These are phyloP conservation scores for Myrmecobius fasciatus DNA, from an alignment of 2,113 vertebrate genomes.

Conservation along the genomic window DNA sequence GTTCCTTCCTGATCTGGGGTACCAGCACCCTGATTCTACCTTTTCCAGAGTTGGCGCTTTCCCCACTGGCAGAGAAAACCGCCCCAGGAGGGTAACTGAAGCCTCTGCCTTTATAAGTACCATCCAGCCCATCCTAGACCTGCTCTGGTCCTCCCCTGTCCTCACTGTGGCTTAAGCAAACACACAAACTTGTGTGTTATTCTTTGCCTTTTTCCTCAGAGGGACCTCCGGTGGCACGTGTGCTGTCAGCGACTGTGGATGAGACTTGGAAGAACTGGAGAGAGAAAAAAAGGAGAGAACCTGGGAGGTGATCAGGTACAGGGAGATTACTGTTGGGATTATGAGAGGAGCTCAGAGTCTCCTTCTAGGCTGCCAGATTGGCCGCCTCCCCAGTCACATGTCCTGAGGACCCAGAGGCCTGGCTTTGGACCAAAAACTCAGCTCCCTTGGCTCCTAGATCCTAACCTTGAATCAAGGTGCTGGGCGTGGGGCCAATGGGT, in stretches of 20 bases:
- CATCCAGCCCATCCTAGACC: too few relatives aligned
- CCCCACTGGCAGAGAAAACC: too few relatives aligned
- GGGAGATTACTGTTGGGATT: too few relatives aligned
- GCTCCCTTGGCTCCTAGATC: constrained; percentile 30
- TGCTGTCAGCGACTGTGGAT: not conserved
- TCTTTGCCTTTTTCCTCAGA: not conserved
- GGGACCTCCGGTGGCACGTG: too few relatives aligned
- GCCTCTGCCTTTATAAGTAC: too few relatives aligned
- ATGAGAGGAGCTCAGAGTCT: not conserved
- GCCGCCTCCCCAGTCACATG: not conserved
- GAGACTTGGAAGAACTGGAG: not conserved
- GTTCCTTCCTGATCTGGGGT: too few relatives aligned
- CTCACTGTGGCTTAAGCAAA: too few relatives aligned
- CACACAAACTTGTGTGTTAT: not conserved
- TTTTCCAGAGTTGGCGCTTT: too few relatives aligned
- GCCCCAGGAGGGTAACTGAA: too few relatives aligned
- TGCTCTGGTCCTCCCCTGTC: too few relatives aligned
- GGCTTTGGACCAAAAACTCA: constrained; percentile 1
- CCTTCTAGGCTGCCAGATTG: not conserved
- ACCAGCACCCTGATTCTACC: too few relatives aligned
- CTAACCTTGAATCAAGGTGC: constrained; percentile 1
- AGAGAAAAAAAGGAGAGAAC: rapidly evolving
- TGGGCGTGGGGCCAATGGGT: constrained; percentile 42
- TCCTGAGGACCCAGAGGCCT: constrained; percentile 11
- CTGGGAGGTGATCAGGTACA: not conserved